These are phyloP conservation scores for Gouania willdenowi DNA, from an alignment of 2,797 vertebrate genomes.

Conservation along the genomic window DNA sequence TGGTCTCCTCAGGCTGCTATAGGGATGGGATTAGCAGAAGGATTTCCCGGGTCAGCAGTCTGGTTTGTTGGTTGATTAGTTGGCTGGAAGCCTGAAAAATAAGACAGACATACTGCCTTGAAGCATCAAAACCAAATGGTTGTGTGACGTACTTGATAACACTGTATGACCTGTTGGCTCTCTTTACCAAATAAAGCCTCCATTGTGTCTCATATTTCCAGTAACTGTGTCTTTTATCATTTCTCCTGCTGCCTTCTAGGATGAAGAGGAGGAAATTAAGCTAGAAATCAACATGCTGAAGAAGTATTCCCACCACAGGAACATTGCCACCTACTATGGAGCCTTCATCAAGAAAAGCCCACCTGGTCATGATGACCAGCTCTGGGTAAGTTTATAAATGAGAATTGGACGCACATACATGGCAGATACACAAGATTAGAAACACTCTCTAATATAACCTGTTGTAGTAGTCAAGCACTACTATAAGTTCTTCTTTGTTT, in stretches of 20 bases:
- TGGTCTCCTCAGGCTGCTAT: conserved; percentile 15
- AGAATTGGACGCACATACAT: too few species aligned
- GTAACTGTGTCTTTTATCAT: too few species aligned
- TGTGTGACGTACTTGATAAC: conserved; percentile 17
- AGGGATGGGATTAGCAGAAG: conserved; percentile 43
- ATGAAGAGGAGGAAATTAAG: conserved; percentile 96
- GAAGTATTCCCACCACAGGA: conserved; percentile 97
- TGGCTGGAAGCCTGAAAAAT: conserved; percentile 30
- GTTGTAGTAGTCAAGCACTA: too few species aligned
- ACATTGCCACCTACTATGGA: conserved; percentile 96
- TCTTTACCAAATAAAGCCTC: too few species aligned
- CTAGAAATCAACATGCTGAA: conserved; percentile 99
- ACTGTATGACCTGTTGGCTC: too few species aligned
- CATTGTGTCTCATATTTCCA: too few species aligned
- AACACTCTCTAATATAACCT: too few species aligned
- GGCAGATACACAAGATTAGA: too few species aligned
- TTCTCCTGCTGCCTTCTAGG: conserved; percentile 48
- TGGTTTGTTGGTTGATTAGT: conserved; percentile 24
- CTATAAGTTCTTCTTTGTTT: too few species aligned
- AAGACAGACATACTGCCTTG: conserved; percentile 29
- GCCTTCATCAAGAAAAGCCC: conserved; percentile 98
- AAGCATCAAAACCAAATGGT: conserved; percentile 14
- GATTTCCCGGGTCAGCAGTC: conserved; percentile 9
- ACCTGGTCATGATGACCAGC: conserved; percentile 93
- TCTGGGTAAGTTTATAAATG: conserved; percentile 91